Base-by-base conservation (phyloP, 1,140 invertebrate species). In the Cecropterus lyciades region DNA sequence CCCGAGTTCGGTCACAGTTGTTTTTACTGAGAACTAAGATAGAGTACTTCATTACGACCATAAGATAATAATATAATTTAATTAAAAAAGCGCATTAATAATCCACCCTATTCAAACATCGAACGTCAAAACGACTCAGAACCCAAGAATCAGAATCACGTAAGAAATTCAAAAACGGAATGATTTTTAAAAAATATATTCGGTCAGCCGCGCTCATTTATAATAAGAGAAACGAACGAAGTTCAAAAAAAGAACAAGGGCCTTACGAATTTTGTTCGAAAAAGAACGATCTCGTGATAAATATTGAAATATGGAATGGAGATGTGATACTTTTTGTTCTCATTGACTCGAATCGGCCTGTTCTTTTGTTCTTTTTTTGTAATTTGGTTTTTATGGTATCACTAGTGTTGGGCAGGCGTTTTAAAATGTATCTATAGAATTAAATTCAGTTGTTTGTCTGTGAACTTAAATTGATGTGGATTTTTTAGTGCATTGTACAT, bases 301-400 rank as follows among this genome's bases (percentile, higher is more conserved):
- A 90, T 90, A 86, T 90, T 88, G 82, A 88, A 90, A 86, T 90
- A 87, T 89, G 84, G 81, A 82, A 84, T 82, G 82, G 79, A 83
- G 81, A 84, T 86, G 74, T 80, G 71, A 80, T 75, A 74, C 55
- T 73, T 80, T 73, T 77, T 79, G 67, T 67, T 72, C 51, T 56
- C 53, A 27, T 56, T 43, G 53, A 56, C 37, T 24, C 11, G 37
- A 16, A 56, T 56, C 53, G 33, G 8, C 17, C 13, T 6, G n/a
- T 20, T 56, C 15, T 51, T 42, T 27, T 14, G 2, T 43, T 40
- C 37, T 11, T 13, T 40, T 40, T 40, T 40, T 40, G 37, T 40
- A 40, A 40, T 40, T 13, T 40, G 11, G 37, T 40, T 40, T 40
- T 40, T 40, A 40, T 40, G 11, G 11, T n/a, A 5, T n/a, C n/a